phyloP scores from a whole-genome alignment of 2,888 invertebrate genomes.

The Brassicogethes aeneus region DNA sequence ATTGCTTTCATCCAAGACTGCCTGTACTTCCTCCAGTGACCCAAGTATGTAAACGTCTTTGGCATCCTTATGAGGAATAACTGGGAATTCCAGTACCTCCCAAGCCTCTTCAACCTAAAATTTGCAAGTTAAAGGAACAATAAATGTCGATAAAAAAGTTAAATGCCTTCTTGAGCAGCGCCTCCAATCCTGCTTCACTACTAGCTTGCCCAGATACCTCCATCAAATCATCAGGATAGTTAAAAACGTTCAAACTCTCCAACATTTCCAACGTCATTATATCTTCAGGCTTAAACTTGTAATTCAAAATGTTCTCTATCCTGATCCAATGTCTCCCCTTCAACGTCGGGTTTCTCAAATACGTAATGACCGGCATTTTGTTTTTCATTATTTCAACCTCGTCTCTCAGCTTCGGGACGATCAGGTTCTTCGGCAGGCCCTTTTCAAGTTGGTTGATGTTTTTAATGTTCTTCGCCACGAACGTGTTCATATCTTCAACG shows the following conservation, averaged over 20 bases:
- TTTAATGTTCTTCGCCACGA: constrained; percentile 58
- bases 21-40: constrained; percentile 76
- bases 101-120: constrained; percentile 81
- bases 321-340: constrained; percentile 76
- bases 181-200: constrained; percentile 77
- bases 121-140: constrained; percentile 7
- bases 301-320: constrained; percentile 63
- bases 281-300: constrained; percentile 65
- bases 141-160: not conserved
- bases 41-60: constrained; percentile 80
- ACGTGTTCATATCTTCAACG: constrained; percentile 62
- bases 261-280: constrained; percentile 57
- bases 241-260: constrained; percentile 66
- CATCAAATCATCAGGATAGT: constrained; percentile 63
- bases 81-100: constrained; percentile 70
- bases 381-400: constrained; percentile 72
- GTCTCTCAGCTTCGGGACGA: constrained; percentile 66
- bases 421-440: constrained; percentile 70
- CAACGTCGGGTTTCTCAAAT: constrained; percentile 70
- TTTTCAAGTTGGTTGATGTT: constrained; percentile 73
- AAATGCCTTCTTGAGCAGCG: constrained; percentile 62
- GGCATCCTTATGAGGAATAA: constrained; percentile 69
- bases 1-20: constrained; percentile 74
- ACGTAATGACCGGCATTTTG: constrained; percentile 72
- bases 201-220: constrained; percentile 83